Evolutionary conservation across 2,797 vertebrate genomes (phyloP).

Genomic region (Sebastiscus tertius): DNA sequence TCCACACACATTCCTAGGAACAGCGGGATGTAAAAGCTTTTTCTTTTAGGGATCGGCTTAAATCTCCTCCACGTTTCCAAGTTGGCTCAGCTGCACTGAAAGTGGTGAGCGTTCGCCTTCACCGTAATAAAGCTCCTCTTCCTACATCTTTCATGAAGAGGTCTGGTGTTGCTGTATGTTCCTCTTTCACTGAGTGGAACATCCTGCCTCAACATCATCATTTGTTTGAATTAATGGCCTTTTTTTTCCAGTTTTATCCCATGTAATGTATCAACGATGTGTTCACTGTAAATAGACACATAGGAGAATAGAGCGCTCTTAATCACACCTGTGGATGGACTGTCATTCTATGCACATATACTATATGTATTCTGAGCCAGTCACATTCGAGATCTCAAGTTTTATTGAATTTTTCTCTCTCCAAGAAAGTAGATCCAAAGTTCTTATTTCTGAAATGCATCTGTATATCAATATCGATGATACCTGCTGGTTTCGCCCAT

Average conservation of each 20-base stretch:
- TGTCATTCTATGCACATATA: neutral
- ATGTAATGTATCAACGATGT: neutral
- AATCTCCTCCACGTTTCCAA: slow-evolving; percentile 30
- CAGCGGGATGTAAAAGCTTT: slow-evolving; percentile 1
- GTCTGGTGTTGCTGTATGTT: neutral
- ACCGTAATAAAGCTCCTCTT: neutral
- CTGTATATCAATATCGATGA: neutral
- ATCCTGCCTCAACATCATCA: neutral
- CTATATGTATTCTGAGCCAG: neutral
- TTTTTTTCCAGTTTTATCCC: neutral
- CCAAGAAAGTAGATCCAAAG: neutral
- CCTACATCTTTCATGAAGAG: slow-evolving; percentile 29
- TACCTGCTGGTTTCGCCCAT: neutral
- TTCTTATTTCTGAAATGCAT: neutral
- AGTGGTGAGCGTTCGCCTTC: neutral
- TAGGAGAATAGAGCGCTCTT: neutral
- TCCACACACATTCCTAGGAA: slow-evolving; percentile 7
- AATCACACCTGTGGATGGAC: neutral
- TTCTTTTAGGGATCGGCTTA: slow-evolving; percentile 7
- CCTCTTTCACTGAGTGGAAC: neutral
- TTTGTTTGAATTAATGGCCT: neutral
- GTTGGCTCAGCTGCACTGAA: slow-evolving; percentile 8
- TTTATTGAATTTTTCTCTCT: neutral
- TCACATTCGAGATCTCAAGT: neutral
- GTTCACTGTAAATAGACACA: slow-evolving; percentile 1